Evolutionary conservation across 2,797 vertebrate species (phyloP), one percentile per base, ranked within the genome.

Genomic region (Emydoidea blandingii): DNA sequence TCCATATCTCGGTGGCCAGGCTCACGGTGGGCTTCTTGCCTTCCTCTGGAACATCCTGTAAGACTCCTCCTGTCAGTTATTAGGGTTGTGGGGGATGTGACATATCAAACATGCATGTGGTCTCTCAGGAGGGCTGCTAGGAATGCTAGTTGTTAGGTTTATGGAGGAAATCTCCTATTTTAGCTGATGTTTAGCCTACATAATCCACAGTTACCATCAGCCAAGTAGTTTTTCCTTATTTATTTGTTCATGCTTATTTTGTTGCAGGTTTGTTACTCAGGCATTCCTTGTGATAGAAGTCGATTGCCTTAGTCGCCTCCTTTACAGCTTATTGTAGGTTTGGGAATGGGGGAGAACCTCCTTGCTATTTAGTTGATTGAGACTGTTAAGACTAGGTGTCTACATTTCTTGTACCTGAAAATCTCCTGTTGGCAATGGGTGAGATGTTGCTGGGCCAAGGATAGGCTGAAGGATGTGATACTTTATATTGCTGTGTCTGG

Each of bases 211-310:
- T 88, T 27, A 59, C 86, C 18, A 27, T 83, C n/a, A 92, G 23
- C 81, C 56, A 57, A 56, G 27, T 6, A 7, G 15, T 53, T 8
- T 9, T 89, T 34, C 78, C 41, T 85, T 56, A 27, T 87, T 89
- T 88, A 12, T 85, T 93, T 92, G 59, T 29, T 79, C 5, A 37
- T 85, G 50, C 23, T 84, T 83, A 47, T 94, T 93, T 56, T 72
- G 15, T 53, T 74, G 16, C 62, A 83, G 44, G 1, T 88, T 88
- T 92, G 76, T 62, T 87, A 79, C 89, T 54, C 68, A 76, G 85
- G 78, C 88, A 47, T 44, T 74, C 54, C 74, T 25, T 27, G 34
- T 52, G 50, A 65, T 74, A 31, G 44, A 92, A 62, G 14, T 78
- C 79, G 44, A 25, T 76, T 65, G 41, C 50, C 72, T 54, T 57